These are phyloP conservation scores for Folsomia manolachei DNA, from an alignment of 2,888 invertebrate species.

Conservation along the genomic window DNA sequence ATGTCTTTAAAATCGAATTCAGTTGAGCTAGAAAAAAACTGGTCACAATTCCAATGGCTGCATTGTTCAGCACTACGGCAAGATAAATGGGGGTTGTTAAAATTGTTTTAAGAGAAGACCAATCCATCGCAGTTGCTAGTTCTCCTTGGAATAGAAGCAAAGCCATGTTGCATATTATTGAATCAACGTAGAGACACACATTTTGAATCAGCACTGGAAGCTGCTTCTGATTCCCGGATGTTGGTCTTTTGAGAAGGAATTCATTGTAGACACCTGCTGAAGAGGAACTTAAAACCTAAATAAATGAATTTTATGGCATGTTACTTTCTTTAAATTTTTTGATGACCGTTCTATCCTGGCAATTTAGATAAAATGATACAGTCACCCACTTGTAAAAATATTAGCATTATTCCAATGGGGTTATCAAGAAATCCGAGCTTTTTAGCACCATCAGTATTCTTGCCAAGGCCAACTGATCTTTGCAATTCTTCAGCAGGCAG, in stretches of 20 bases:
- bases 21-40: slow-evolving; percentile 88
- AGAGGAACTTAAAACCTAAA: slow-evolving; percentile 72
- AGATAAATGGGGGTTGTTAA: slow-evolving; percentile 62
- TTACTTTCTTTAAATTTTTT: too few species aligned
- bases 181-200: slow-evolving; percentile 91
- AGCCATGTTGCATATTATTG: slow-evolving; percentile 82
- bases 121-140: slow-evolving; percentile 62
- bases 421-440: slow-evolving; percentile 25
- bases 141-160: slow-evolving; percentile 69
- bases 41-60: slow-evolving; percentile 86
- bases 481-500: slow-evolving; percentile 2
- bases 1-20: slow-evolving; percentile 92
- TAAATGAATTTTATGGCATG: too few species aligned
- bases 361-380: background rate
- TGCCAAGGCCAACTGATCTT: background rate
- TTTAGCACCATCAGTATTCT: background rate
- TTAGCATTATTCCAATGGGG: slow-evolving; percentile 52
- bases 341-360: too few species aligned
- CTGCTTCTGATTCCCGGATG: slow-evolving; percentile 59
- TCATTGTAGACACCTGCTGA: slow-evolving; percentile 95
- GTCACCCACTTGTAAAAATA: slow-evolving; percentile 56
- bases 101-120: slow-evolving; percentile 50
- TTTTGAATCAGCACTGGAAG: slow-evolving; percentile 91
- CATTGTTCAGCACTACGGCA: slow-evolving; percentile 81
- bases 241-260: slow-evolving; percentile 73